Evolutionary conservation across 2,797 vertebrate species (phyloP).

Genomic region (Spinibarbus caldwelli): DNA sequence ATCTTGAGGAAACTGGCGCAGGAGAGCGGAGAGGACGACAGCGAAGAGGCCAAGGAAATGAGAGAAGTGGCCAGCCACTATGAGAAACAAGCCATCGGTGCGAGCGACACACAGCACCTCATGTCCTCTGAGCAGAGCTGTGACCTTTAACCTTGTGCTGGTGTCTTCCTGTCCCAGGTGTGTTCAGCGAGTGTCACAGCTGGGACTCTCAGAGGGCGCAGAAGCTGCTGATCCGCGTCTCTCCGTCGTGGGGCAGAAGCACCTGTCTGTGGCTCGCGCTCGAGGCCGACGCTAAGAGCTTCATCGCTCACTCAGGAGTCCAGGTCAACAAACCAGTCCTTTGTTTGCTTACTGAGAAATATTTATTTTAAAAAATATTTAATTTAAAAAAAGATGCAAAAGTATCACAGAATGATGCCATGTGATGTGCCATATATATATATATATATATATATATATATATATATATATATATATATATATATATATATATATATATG

Average conservation of each 20-base stretch:
- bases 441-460: no score
- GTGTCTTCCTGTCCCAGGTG: constrained; percentile 74
- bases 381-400: no score
- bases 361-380: no score
- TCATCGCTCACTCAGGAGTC: constrained; percentile 89
- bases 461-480: no score
- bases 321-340: constrained; percentile 68
- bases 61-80: constrained; percentile 80
- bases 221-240: constrained; percentile 87
- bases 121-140: background rate
- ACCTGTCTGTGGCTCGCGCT: constrained; percentile 90
- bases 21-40: constrained; percentile 81
- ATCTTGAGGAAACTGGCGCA: constrained; percentile 89
- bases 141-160: background rate
- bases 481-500: no score
- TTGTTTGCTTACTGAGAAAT: no score
- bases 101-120: background rate
- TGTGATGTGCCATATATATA: no score
- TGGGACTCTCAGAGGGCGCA: constrained; percentile 84
- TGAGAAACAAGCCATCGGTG: constrained; percentile 89
- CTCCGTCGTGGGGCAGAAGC: constrained; percentile 87
- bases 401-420: no score
- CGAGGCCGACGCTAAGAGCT: constrained; percentile 89
- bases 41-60: constrained; percentile 85
- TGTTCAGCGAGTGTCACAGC: constrained; percentile 89